Conservation (phyloP, 2,888 invertebrate genomes). For the Apocheima hispidaria region DNA sequence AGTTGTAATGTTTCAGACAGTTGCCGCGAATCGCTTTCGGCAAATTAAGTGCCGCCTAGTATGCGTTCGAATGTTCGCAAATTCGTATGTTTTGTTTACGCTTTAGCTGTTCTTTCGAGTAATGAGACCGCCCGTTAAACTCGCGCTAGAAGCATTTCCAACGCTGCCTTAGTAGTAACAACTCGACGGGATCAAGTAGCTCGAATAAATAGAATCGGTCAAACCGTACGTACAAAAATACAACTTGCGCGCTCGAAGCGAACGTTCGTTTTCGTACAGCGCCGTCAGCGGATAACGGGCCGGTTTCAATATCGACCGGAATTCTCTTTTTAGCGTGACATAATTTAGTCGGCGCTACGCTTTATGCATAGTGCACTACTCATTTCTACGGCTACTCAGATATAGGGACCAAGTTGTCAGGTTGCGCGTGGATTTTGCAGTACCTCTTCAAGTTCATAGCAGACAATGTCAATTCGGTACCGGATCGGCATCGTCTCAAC, state of each 20-base stretch:
- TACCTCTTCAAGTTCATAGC: no score
- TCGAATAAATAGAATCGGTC: constrained; percentile 44
- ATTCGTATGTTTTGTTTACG: constrained; percentile 21
- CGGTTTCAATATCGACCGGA: constrained; percentile 47
- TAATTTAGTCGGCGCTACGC: constrained; percentile 37
- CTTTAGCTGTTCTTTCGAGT: constrained; percentile 27
- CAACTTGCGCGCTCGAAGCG: constrained; percentile 22
- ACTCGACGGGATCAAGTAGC: constrained; percentile 34
- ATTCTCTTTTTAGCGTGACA: constrained; percentile 49
- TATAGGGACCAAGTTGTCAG: constrained; percentile 73
- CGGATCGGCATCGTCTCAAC: no score
- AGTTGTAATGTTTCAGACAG: constrained; percentile 70
- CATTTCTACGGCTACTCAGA: constrained; percentile 52
- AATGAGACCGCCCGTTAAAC: constrained; percentile 29
- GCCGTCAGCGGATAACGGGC: constrained; percentile 41
- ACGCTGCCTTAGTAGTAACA: constrained; percentile 36
- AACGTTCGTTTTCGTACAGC: constrained; percentile 36
- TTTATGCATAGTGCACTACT: constrained; percentile 47
- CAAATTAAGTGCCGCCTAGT: constrained; percentile 64
- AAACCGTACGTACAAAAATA: constrained; percentile 38
- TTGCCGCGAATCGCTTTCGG: constrained; percentile 61
- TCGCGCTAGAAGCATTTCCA: constrained; percentile 33
- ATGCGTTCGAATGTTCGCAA: constrained; percentile 27
- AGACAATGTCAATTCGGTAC: no score
- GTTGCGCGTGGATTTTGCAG: constrained; percentile 51